These are phyloP conservation scores for Sylvilagus floridanus DNA, from an alignment of 2,797 vertebrate genomes.

Conservation along the genomic window DNA sequence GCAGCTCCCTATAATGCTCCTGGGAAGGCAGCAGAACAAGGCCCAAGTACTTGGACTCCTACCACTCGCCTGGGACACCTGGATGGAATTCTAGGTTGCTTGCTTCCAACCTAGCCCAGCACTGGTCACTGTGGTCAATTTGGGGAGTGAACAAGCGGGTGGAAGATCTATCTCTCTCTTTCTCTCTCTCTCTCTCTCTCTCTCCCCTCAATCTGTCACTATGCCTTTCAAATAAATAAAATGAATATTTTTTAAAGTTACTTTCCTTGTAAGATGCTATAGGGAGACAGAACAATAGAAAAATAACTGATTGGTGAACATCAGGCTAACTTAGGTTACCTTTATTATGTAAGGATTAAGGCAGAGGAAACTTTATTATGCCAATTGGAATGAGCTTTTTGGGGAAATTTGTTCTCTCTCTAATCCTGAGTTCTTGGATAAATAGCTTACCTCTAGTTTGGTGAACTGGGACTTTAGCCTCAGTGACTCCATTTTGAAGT, in stretches of 20 bases:
- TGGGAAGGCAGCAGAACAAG: no score
- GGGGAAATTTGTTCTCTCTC: neutral
- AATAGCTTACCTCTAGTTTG: neutral
- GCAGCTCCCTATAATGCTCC: no score
- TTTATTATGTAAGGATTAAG: neutral
- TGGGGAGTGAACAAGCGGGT: no score
- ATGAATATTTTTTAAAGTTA: neutral
- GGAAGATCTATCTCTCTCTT: no score
- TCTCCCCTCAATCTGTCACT: no score
- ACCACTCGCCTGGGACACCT: no score
- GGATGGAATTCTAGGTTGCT: no score
- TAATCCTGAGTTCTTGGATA: neutral
- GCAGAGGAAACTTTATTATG: neutral
- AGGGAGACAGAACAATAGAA: neutral
- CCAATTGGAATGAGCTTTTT: neutral
- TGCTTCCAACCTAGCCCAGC: no score
- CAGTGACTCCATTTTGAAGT: neutral
- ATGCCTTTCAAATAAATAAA: no score
- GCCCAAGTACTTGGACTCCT: no score
- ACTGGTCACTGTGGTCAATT: no score
- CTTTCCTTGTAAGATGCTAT: neutral
- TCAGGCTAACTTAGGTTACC: neutral
- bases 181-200: no score
- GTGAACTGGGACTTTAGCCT: neutral
- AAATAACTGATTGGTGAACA: neutral